phyloP scores from a whole-genome alignment of 2,797 vertebrate species.

The Acanthiza pusilla region DNA sequence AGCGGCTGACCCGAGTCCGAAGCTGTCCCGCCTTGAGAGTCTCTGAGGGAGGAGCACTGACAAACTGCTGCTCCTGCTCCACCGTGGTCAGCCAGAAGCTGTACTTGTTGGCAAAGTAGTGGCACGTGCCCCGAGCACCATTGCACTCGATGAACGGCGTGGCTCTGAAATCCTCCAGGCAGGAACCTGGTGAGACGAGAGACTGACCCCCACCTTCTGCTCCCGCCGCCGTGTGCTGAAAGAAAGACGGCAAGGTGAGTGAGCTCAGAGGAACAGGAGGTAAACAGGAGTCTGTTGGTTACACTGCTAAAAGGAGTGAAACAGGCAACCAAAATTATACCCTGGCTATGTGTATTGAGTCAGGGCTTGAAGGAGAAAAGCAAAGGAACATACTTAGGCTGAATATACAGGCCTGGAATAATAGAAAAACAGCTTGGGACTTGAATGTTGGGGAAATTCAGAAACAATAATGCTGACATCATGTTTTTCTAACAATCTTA shows the following conservation, averaged over 20 bases:
- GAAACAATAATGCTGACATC: not conserved
- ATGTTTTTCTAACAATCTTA: not conserved
- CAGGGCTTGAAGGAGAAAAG: not conserved
- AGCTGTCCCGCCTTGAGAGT: constrained; percentile 89
- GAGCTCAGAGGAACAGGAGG: not conserved
- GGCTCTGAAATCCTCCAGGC: constrained; percentile 92
- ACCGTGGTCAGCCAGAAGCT: constrained; percentile 96
- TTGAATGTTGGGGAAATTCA: not conserved
- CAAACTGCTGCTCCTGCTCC: constrained; percentile 80
- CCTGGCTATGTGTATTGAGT: not conserved
- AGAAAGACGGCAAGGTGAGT: not conserved
- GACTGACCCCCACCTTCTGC: constrained; percentile 92
- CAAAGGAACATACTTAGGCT: not conserved
- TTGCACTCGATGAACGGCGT: constrained; percentile 97
- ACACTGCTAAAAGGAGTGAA: not conserved
- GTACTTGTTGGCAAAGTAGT: constrained; percentile 95
- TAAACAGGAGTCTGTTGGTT: not conserved
- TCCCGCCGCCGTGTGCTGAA: constrained; percentile 91
- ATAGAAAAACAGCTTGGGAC: not conserved
- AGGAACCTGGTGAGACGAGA: constrained; percentile 91
- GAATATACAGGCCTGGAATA: not conserved
- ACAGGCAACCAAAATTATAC: not conserved
- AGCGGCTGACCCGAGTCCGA: constrained; percentile 86
- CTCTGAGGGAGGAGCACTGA: constrained; percentile 74
- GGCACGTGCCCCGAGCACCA: constrained; percentile 87